A percentile compares a stretch with the other conserved stretches of the same genome.
phyloP scores from a whole-genome alignment of 2,888 invertebrate genomes.

The Amiota minor region DNA sequence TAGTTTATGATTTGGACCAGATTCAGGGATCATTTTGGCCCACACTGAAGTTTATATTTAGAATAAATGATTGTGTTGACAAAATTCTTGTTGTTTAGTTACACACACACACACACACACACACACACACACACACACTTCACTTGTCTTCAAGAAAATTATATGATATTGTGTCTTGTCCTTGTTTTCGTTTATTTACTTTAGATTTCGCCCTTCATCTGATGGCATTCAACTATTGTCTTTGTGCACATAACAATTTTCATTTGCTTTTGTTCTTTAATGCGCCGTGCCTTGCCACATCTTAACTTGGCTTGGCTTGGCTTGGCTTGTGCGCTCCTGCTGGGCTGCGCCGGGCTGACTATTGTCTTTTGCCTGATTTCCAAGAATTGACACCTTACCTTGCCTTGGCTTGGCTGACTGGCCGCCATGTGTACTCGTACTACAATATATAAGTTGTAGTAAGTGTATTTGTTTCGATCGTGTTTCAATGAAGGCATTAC shows the following conservation, averaged over 20 bases:
- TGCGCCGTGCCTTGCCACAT: slow-evolving; percentile 26
- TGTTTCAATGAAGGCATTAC: slow-evolving; percentile 26
- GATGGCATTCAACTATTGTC: slow-evolving; percentile 44
- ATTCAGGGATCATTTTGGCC: no score
- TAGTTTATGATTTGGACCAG: no score
- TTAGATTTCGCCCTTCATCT: neutral
- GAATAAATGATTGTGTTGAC: no score
- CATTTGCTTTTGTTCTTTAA: slow-evolving; percentile 42
- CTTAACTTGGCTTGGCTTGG: slow-evolving; percentile 7
- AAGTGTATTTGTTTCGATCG: no score
- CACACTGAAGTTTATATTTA: no score
- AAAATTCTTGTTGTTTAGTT: no score
- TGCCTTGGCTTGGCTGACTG: neutral
- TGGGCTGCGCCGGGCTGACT: slow-evolving; percentile 39
- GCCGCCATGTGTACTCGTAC: neutral
- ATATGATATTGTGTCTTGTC: no score
- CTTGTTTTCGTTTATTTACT: neutral
- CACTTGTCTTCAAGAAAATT: no score
- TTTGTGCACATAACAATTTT: slow-evolving; percentile 61
- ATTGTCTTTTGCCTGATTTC: slow-evolving; percentile 47
- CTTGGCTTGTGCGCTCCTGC: slow-evolving; percentile 45
- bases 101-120: no score
- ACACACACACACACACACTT: no score
- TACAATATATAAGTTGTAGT: no score
- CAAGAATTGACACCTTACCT: slow-evolving; percentile 64